Percentiles rank a stretch among this genome's conserved stretches.
phyloP scores from a whole-genome alignment of 2,113 vertebrate species.

The Oryzias curvinotus region DNA sequence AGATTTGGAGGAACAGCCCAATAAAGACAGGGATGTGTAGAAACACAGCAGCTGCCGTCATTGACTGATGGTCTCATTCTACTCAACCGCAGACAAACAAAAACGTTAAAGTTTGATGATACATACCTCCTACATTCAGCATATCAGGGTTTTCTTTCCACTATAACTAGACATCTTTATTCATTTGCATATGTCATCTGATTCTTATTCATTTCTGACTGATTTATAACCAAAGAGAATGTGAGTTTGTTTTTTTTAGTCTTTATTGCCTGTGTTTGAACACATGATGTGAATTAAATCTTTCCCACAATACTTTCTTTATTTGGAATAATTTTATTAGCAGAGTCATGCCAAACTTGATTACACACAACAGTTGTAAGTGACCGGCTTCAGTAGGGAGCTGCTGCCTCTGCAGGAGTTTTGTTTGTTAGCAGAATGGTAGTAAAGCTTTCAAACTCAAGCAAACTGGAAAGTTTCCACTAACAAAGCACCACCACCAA shows the following conservation, averaged over 20 bases:
- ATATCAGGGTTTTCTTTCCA: too few relatives aligned
- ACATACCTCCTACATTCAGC: too few relatives aligned
- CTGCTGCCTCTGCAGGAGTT: conserved; percentile 9
- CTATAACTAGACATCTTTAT: not conserved
- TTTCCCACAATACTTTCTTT: not conserved
- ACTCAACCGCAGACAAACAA: conserved; percentile 5
- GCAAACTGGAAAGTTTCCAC: conserved; percentile 17
- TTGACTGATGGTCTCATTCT: conserved; percentile 9
- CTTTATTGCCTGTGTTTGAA: not conserved
- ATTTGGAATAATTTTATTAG: conserved; percentile 7
- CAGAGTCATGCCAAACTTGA: conserved; percentile 5
- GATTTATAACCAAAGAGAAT: not conserved
- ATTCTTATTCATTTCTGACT: not conserved
- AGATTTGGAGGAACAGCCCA: conserved; percentile 14
- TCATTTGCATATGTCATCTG: not conserved
- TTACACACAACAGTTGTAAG: not conserved
- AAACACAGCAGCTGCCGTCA: conserved; percentile 14
- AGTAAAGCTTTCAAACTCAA: conserved; percentile 25
- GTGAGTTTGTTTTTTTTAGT: not conserved
- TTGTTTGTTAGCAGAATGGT: conserved; percentile 22
- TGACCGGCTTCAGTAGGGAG: not conserved
- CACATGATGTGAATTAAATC: not conserved
- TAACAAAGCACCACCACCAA: conserved; percentile 1
- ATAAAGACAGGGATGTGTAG: conserved; percentile 1
- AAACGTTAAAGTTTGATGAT: not conserved